phyloP scores from a whole-genome alignment of 2,797 vertebrate genomes.

The Cyclura pinguis region DNA sequence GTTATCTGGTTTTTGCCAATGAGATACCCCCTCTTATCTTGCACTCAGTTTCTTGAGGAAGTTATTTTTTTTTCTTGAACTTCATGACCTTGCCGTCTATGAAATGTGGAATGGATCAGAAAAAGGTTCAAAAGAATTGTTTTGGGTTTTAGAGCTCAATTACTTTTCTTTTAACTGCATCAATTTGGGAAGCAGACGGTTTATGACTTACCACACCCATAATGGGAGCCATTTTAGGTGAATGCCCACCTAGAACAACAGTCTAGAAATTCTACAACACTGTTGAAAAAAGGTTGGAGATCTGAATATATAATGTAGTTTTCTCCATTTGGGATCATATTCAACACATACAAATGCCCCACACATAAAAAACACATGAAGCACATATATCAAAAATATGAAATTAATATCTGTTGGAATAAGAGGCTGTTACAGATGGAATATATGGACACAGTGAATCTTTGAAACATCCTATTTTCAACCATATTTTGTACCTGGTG shows the following conservation, averaged over 20 bases:
- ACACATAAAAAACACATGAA: no score
- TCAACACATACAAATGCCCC: background rate
- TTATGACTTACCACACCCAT: background rate
- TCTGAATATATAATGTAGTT: background rate
- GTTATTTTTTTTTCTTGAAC: background rate
- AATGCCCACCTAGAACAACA: background rate
- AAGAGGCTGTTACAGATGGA: background rate
- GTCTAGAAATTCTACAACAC: background rate
- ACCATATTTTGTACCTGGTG: background rate
- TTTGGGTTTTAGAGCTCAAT: background rate
- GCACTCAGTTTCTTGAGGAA: background rate
- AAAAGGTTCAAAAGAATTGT: background rate
- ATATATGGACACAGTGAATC: background rate
- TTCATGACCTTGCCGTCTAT: background rate
- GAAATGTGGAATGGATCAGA: background rate
- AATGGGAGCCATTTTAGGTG: background rate
- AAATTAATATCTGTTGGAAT: background rate
- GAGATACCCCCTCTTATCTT: background rate
- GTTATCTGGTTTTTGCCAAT: background rate
- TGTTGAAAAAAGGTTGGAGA: background rate
- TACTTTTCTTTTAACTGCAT: background rate
- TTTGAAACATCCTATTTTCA: background rate
- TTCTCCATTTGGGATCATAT: background rate
- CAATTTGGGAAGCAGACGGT: background rate
- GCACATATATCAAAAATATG: no score